These are phyloP conservation scores for Siniperca obscura DNA, from an alignment of 2,797 vertebrate species.

Conservation along the genomic window DNA sequence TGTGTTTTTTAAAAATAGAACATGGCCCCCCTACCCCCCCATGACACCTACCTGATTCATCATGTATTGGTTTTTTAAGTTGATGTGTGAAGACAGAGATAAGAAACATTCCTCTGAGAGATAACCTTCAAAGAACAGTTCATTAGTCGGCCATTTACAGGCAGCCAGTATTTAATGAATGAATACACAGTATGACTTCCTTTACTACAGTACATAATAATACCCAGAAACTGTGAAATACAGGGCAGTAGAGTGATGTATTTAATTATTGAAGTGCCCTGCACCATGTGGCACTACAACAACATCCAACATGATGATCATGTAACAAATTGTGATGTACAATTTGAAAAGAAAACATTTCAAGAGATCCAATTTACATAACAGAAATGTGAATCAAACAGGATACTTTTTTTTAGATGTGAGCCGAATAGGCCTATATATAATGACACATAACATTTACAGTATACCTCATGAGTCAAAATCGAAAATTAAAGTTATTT, in stretches of 20 bases:
- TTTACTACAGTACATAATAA: slow-evolving; percentile 12
- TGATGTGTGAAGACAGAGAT: slow-evolving; percentile 60
- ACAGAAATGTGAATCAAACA: background rate
- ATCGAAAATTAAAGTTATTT: background rate
- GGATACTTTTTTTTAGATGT: background rate
- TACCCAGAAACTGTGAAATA: slow-evolving; percentile 14
- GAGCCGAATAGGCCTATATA: background rate
- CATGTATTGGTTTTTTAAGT: slow-evolving; percentile 27
- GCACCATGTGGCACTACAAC: background rate
- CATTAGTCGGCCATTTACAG: slow-evolving; percentile 32
- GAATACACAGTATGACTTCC: slow-evolving; percentile 10
- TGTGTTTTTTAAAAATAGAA: slow-evolving; percentile 44
- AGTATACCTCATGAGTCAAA: background rate
- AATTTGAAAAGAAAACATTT: background rate
- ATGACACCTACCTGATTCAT: slow-evolving; percentile 4
- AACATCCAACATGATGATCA: background rate
- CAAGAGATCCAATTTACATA: background rate
- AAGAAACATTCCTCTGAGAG: slow-evolving; percentile 72
- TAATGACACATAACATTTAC: no score
- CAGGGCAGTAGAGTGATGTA: slow-evolving; percentile 8
- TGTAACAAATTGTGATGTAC: background rate
- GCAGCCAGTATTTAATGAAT: background rate
- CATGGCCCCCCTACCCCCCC: background rate
- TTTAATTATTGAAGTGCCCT: slow-evolving; percentile 20
- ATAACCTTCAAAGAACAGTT: slow-evolving; percentile 60